Evolutionary conservation across 2,888 invertebrate genomes (phyloP), one percentile per base, ranked within the genome.

Genomic region (Dicyrtomina minuta): DNA sequence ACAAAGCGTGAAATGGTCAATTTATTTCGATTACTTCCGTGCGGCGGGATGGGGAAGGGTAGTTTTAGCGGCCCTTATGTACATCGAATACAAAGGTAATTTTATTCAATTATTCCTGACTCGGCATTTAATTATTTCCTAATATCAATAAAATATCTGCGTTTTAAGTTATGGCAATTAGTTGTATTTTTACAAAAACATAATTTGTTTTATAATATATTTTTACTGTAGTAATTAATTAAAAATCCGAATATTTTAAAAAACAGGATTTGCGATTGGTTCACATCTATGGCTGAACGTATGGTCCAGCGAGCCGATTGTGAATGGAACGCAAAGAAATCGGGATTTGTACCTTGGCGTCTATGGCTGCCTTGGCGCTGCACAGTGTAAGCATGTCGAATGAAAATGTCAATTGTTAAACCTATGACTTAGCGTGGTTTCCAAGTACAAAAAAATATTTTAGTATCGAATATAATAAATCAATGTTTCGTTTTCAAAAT

Each of bases 21-120:
- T 86, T 1, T 85, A 85, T 75, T 56, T 81, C 20, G 79, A 81
- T 39, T 86, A 86, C 77, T 78, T 83, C 46, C 79, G 79, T 68
- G 79, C 82, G 0, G 80, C 82, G 24, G 82, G 85, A 1, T 78
- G 83, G 75, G 75, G 80, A 1, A 72, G 81, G 65, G 72, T 79
- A 12, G 43, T 80, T 0, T 46, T 79, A 12, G 81, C 83, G 2
- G 51, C 82, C 1, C 6, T 81, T 3, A 80, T 83, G 65, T 80
- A 84, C 64, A 27, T 81, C 1, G 17, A 74, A 0, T 78, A 75
- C 53, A 78, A 78, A 74, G 74, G 73, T 72, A 41, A 17, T 6
- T 20, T n/a, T n/a, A n/a, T n/a, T n/a, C n/a, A n/a, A n/a, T n/a
- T n/a, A n/a, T n/a, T n/a, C n/a, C n/a, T n/a, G n/a, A n/a, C n/a